Base-by-base conservation (phyloP, 1,140 invertebrate genomes). In the Aphidius ervi region DNA sequence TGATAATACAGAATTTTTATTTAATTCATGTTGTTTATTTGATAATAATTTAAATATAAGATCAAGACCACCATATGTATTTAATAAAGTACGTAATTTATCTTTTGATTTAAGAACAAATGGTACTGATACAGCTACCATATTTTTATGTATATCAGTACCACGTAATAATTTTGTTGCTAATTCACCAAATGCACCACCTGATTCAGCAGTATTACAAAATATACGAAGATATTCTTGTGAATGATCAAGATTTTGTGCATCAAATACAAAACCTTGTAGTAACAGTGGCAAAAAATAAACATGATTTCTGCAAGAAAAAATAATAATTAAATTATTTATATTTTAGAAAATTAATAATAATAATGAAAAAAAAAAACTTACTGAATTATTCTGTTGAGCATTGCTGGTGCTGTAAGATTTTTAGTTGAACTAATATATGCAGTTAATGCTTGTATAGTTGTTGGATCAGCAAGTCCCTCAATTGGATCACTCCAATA, bases 251-350 rank as follows among this genome's bases (percentile, higher is more conserved):
- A 80, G 56, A 10, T 65, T 70, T 50, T 77, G 73, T 0, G 66
- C 68, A n/a, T 77, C 73, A 5, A 80, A 77, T 2, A 74, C 67
- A 31, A 78, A 76, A 1, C 77, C 77, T 59, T 77, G 76, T 9
- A 74, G 78, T 37, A 80, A 41, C 5, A 80, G 31, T 3, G 75
- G 66, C 3, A 74, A 59, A n/a, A 80, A 63, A 53, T 79, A 77
- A 0, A 63, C 64, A 37, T 57, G 57, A 40, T 78, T 78, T 23
- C 77, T 79, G 49, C 16, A 23, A 4, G 49, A 16, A 69, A 63
- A 54, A 64, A 65, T 57, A 60, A 53, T 7, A 46, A 63, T 50
- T 58, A 23, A 45, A 57, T 16, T 16, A 16, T 16, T 16, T 16
- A 16, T 16, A 16, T 16, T 16, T 16, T 16, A 16, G 16, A 16